Evolutionary conservation across 1,140 invertebrate species (phyloP), one percentile per base, ranked within the genome.

Genomic region (Drosophila hydei): DNA sequence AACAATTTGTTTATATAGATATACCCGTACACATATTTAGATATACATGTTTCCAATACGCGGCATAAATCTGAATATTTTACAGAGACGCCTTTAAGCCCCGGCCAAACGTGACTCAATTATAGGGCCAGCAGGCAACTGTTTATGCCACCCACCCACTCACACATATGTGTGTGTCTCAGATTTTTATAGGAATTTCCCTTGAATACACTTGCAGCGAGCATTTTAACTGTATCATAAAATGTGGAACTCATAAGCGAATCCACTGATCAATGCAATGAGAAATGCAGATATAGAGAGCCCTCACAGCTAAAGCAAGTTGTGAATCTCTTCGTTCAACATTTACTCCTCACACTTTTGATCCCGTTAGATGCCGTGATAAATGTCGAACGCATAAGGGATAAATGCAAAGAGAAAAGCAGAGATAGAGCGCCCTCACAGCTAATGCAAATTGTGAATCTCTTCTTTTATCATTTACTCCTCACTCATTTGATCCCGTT

Each of bases 41-140:
- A 30, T 50, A 48, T 48, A 47, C 19, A 6, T 19, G 63, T 30
- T 36, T 74, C 72, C 50, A 52, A 36, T 58, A 68, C 70, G 78
- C 81, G 75, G 83, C 77, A 88, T 88, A 87, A 87, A 87, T 87
- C 81, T 88, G 68, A 83, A 85, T 85, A 85, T 77, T 69, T 83
- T 63, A 77, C 59, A 72, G 42, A 63, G 65, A 48, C 51, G 47
- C 54, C 36, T 64, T 33, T 88, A 88, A 88, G 81, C 75, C 83
- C 68, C 33, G 51, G 30, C 55, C 84, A 90, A 89, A 89, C 87
- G 87, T 90, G 87, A 90, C 87, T 90, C 87, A 90, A 90, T 90
- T 90, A 90, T 90, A 79, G 85, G 72, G 81, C 64, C 74, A 77
- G 45, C 42, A 67, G 12, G 47, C 33, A 62, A 51, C 45, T 14